A percentile compares a stretch with the other conserved stretches of the same genome.
These are phyloP conservation scores for Betta splendens DNA, from an alignment of 2,797 vertebrate genomes.

Conservation along the genomic window DNA sequence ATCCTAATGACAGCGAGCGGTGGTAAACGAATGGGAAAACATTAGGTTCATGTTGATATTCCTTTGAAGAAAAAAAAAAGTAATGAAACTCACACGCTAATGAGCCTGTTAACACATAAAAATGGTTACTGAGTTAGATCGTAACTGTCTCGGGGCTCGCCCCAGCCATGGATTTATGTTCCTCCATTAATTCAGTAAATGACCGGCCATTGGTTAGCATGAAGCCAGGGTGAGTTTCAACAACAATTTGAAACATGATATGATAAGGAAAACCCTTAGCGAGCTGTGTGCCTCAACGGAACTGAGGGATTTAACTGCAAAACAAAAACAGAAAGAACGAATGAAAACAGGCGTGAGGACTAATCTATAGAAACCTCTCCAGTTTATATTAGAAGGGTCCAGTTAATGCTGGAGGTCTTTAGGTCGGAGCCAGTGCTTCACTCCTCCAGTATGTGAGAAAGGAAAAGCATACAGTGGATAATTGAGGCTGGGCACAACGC, in stretches of 20 bases:
- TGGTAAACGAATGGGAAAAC: constrained; percentile 19
- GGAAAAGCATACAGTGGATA: neutral
- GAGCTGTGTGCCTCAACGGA: neutral
- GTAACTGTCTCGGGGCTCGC: constrained; percentile 27
- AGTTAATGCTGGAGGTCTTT: constrained; percentile 12
- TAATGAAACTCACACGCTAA: constrained; percentile 44
- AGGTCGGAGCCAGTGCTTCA: no score
- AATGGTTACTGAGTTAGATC: constrained; percentile 38
- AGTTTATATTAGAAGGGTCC: constrained; percentile 13
- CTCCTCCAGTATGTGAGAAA: no score
- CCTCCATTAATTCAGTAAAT: constrained; percentile 58
- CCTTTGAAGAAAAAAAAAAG: constrained; percentile 32
- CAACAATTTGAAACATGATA: constrained; percentile 10
- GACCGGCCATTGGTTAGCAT: constrained; percentile 34
- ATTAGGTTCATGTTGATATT: constrained; percentile 21
- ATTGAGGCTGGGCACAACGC: constrained; percentile 15
- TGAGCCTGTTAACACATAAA: constrained; percentile 42
- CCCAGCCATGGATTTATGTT: constrained; percentile 38
- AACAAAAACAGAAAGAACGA: neutral
- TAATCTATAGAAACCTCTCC: neutral
- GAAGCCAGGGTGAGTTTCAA: constrained; percentile 20
- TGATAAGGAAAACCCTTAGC: neutral
- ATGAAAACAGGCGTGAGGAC: neutral
- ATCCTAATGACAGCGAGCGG: constrained; percentile 28
- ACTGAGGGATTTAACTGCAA: neutral